phyloP scores from a whole-genome alignment of 2,888 invertebrate species.

The Nezara viridula region DNA sequence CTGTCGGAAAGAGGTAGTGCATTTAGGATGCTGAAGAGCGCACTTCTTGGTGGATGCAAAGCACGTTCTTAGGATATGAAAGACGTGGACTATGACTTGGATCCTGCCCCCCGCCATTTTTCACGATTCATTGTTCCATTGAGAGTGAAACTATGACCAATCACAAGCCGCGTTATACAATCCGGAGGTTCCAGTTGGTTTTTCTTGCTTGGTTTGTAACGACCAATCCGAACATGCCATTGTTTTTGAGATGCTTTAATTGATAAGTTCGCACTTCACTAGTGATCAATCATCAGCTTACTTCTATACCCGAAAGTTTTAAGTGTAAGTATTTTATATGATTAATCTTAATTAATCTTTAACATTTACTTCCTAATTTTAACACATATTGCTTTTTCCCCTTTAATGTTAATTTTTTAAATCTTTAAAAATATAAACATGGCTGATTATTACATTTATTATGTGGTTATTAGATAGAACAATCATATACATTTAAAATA shows the following conservation, averaged over 20 bases:
- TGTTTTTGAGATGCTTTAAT: neutral
- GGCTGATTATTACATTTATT: neutral
- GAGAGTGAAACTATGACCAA: slow-evolving; percentile 58
- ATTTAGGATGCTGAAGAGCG: neutral
- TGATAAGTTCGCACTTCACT: neutral
- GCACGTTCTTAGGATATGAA: slow-evolving; percentile 4
- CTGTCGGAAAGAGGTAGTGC: neutral
- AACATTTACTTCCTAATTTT: neutral
- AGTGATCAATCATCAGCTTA: neutral
- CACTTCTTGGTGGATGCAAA: neutral
- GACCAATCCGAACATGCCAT: neutral
- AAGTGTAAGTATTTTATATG: neutral
- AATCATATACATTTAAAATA: no score
- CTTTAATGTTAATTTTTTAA: neutral
- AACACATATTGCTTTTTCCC: neutral
- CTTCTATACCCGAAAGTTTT: neutral
- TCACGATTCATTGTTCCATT: slow-evolving; percentile 22
- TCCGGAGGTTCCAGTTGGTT: slow-evolving; percentile 18
- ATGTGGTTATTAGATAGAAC: neutral
- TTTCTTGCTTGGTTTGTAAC: slow-evolving; percentile 13
- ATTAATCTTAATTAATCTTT: neutral
- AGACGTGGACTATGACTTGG: neutral
- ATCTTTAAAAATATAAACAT: neutral
- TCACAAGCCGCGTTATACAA: slow-evolving; percentile 45
- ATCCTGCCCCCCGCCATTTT: slow-evolving; percentile 24